A percentile compares a stretch with the other conserved stretches of the same genome.
phyloP scores from a whole-genome alignment of 2,888 invertebrate species.

The Ellobium chinense region DNA sequence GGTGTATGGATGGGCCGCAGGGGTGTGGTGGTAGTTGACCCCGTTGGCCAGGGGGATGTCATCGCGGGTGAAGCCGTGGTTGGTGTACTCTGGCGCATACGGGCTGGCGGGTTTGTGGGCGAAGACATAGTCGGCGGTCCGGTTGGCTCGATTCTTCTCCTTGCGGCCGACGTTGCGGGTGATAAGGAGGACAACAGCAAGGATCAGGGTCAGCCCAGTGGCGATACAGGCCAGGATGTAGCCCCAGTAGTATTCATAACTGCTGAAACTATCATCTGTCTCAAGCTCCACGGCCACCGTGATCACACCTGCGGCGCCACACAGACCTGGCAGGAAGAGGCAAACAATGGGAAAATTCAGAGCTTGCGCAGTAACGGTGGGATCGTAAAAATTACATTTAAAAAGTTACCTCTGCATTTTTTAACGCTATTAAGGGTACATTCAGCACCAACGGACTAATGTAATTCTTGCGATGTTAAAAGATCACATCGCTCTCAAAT shows the following conservation, averaged over 20 bases:
- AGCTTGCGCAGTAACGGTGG: too few species aligned
- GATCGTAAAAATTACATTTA: too few species aligned
- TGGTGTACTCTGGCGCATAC: conserved; percentile 27
- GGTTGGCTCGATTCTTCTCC: conserved; percentile 15
- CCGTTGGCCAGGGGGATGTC: conserved; percentile 39
- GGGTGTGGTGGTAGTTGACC: conserved; percentile 28
- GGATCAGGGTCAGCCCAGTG: conserved; percentile 28
- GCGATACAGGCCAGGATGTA: conserved; percentile 41
- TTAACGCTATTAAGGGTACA: too few species aligned
- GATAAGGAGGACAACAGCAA: conserved; percentile 40
- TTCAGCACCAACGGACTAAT: too few species aligned
- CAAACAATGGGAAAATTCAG: too few species aligned
- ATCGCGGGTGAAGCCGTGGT: conserved; percentile 26
- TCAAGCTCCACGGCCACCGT: conserved; percentile 19
- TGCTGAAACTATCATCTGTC: not conserved
- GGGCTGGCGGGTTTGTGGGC: conserved; percentile 16
- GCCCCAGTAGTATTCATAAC: conserved; percentile 27
- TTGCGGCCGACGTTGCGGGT: not conserved
- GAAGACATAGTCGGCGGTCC: conserved; percentile 42
- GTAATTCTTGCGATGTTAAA: too few species aligned
- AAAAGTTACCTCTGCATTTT: too few species aligned
- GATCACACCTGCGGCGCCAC: conserved; percentile 43
- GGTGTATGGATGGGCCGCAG: conserved; percentile 18
- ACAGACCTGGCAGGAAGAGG: conserved; percentile 31
- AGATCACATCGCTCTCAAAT: too few species aligned